phyloP scores from a whole-genome alignment of 2,888 invertebrate species.

The Ophion slaviceki region DNA sequence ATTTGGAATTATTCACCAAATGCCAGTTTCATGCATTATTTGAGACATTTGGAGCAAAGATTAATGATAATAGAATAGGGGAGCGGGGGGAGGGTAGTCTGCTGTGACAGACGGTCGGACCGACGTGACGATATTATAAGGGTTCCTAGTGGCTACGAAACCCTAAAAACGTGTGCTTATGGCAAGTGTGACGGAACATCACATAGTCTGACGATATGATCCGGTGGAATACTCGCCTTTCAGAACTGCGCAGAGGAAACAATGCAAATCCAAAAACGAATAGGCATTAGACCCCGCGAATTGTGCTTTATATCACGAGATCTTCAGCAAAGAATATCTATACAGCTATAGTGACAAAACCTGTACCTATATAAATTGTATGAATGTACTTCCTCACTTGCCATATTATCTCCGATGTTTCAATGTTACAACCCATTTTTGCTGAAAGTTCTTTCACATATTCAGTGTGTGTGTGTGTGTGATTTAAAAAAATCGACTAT shows the following conservation, averaged over 20 bases:
- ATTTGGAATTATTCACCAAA: too few relatives aligned
- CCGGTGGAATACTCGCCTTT: neutral
- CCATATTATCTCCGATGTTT: neutral
- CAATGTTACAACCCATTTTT: neutral
- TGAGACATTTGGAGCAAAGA: neutral
- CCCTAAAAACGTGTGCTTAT: neutral
- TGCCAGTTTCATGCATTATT: too few relatives aligned
- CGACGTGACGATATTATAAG: neutral
- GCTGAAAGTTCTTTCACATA: neutral
- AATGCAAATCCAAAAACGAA: neutral
- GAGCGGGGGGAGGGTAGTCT: neutral
- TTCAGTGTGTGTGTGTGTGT: neutral
- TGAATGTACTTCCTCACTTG: neutral
- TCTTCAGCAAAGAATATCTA: neutral
- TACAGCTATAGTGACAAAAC: neutral
- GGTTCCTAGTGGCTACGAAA: neutral
- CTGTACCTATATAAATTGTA: neutral
- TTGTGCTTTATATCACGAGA: neutral
- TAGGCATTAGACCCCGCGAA: neutral
- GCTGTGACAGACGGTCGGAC: neutral
- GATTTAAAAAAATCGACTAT: too few relatives aligned
- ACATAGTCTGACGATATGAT: neutral
- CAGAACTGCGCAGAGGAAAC: neutral
- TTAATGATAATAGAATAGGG: neutral
- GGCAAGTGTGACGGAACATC: neutral